Base-by-base conservation (phyloP, 2,888 invertebrate genomes). In the Hydraecia micacea region DNA sequence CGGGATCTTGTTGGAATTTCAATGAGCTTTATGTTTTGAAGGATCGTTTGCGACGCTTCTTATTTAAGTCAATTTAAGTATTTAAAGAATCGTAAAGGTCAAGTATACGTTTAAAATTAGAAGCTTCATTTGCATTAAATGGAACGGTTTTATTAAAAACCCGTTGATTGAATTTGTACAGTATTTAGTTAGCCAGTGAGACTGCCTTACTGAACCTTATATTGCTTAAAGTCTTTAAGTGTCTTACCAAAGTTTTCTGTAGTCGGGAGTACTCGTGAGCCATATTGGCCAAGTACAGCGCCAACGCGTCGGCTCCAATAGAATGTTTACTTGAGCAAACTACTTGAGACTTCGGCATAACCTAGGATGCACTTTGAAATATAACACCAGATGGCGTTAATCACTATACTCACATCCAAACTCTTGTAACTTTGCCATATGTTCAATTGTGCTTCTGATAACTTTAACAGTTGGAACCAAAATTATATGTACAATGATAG, bases 11-110 rank as follows among this genome's bases (percentile, higher is more conserved):
- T 83, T 71, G 69, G 86, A 88, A 88, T 88, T 86, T 80, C 72
- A 87, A 81, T 83, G 80, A 86, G 84, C 71, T 77, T 77, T 78
- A 86, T 55, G n/a, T 73, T 77, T 73, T 83, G 73, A 78, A 81
- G 76, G 77, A 83, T 80, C 81, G 75, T 74, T 79, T 71, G 52
- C 3, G 65, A 73, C 72, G 73, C 73, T 72, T 68, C 73, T 84
- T 83, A 80, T 82, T 83, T 84, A 83, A 87, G 73, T 69, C 76
- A 68, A 75, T 81, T 75, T 73, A 78, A 86, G 79, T 86, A 86
- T 84, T 84, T 85, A 80, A 86, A 87, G 85, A 86, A 86, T 77
- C 69, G 55, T 67, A 87, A 88, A 89, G 87, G 88, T 88, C 89
- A 89, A 83, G 80, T 74, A 65, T 46, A 68, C 28, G 65, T 58